A percentile compares a stretch with the other conserved stretches of the same genome.
These are phyloP conservation scores for Gymnogyps californianus DNA, from an alignment of 2,113 vertebrate species.

Conservation along the genomic window DNA sequence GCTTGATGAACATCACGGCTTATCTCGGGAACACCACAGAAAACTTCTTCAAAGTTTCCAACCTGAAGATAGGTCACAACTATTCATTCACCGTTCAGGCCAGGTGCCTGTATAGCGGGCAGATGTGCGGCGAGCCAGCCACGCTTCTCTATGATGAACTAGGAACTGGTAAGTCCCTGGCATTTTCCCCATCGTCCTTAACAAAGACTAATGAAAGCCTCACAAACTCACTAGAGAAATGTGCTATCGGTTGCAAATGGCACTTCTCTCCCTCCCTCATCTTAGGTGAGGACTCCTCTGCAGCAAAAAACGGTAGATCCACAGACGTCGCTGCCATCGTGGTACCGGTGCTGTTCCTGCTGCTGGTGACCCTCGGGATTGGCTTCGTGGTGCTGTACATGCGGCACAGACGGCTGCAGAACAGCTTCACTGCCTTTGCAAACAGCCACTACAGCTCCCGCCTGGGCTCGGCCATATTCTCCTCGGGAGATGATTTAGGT, in stretches of 20 bases:
- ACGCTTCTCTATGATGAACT: conserved; percentile 85
- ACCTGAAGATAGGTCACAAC: conserved; percentile 89
- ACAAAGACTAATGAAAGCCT: neutral
- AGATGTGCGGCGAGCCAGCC: conserved; percentile 91
- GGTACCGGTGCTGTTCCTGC: conserved; percentile 91
- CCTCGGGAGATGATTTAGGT: conserved; percentile 95
- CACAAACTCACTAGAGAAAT: rapidly evolving
- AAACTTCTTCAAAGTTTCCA: conserved; percentile 89
- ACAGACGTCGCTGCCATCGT: conserved; percentile 88
- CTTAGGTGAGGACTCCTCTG: conserved; percentile 35
- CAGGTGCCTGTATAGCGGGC: conserved; percentile 82
- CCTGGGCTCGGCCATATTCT: conserved; percentile 94
- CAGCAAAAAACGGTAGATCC: conserved; percentile 23
- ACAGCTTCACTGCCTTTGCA: conserved; percentile 92
- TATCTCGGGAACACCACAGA: conserved; percentile 93
- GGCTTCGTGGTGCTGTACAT: conserved; percentile 86
- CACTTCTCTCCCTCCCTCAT: neutral
- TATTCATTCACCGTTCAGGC: conserved; percentile 93
- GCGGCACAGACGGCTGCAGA: conserved; percentile 89
- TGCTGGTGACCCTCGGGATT: conserved; percentile 83
- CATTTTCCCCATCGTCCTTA: neutral
- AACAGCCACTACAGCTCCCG: conserved; percentile 98
- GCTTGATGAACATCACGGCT: conserved; percentile 80
- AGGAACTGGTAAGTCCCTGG: conserved; percentile 66
- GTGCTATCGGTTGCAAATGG: rapidly evolving